A percentile compares a stretch with the other conserved stretches of the same genome.
phyloP scores from a whole-genome alignment of 2,797 vertebrate species.

The Smutsia temminckii region DNA sequence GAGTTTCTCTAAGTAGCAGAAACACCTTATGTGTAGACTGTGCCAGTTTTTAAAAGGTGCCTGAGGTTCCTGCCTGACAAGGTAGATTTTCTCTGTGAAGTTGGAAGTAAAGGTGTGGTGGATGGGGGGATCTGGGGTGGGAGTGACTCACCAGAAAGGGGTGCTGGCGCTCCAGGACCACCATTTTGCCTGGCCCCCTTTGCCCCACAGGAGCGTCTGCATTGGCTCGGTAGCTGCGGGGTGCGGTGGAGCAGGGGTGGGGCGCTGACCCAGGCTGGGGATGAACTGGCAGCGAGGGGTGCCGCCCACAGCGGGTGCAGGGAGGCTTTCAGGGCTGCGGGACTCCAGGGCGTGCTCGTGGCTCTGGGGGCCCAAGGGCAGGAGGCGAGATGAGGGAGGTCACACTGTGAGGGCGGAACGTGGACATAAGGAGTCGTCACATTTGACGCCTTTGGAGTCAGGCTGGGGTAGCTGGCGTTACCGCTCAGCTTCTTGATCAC shows the following conservation, averaged over 20 bases:
- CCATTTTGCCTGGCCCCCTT: neutral
- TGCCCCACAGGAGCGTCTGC: neutral
- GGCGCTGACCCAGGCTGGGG: neutral
- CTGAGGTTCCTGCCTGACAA: neutral
- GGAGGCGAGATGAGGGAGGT: too few species aligned
- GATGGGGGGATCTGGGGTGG: neutral
- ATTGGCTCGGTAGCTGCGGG: too few species aligned
- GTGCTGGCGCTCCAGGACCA: neutral
- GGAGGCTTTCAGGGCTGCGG: neutral
- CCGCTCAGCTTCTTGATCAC: neutral
- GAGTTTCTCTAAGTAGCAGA: neutral
- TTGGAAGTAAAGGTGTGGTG: neutral
- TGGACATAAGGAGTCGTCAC: rapidly evolving
- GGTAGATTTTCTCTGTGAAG: neutral
- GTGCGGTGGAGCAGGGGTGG: too few species aligned
- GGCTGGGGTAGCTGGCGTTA: rapidly evolving
- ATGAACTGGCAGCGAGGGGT: too few species aligned
- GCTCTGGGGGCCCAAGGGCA: too few species aligned
- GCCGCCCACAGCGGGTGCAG: too few species aligned
- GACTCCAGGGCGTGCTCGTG: rapidly evolving
- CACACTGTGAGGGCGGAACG: neutral
- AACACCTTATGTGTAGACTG: neutral
- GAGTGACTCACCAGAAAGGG: neutral
- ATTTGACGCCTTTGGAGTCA: neutral
- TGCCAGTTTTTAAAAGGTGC: neutral